phyloP scores from a whole-genome alignment of 1,140 invertebrate species.

The Aphaenogaster ashmeadi region DNA sequence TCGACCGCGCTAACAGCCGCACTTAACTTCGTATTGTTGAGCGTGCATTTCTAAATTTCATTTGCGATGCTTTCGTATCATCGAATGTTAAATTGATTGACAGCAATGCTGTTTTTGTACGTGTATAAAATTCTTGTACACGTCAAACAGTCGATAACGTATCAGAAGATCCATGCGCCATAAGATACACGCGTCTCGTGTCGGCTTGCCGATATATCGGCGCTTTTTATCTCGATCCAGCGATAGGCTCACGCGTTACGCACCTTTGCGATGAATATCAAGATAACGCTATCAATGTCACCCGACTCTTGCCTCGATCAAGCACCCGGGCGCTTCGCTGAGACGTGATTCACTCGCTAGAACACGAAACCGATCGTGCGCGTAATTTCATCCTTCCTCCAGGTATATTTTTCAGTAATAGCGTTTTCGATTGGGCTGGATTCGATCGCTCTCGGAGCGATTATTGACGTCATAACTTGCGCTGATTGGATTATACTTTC shows the following conservation, averaged over 20 bases:
- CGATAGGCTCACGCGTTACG: slow-evolving; percentile 71
- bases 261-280: slow-evolving; percentile 70
- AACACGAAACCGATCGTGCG: slow-evolving; percentile 34
- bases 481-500: no score
- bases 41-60: background rate
- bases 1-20: background rate
- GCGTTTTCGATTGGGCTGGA: background rate
- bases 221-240: slow-evolving; percentile 70
- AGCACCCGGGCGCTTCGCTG: slow-evolving; percentile 11
- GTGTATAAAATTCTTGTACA: background rate
- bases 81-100: background rate
- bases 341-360: slow-evolving; percentile 40
- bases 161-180: slow-evolving; percentile 22
- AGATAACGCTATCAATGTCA: slow-evolving; percentile 63
- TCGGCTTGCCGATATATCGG: slow-evolving; percentile 52
- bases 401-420: background rate
- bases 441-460: no score
- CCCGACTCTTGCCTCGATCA: slow-evolving; percentile 32
- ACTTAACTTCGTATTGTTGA: background rate
- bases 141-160: slow-evolving; percentile 31
- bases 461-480: no score
- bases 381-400: slow-evolving; percentile 36
- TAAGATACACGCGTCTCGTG: slow-evolving; percentile 48
- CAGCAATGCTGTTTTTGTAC: background rate
- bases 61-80: background rate